These are phyloP conservation scores for Chrysogorgia sp. DNA, from an alignment of 92 coral and sea anemone species.

Conservation along the genomic window DNA sequence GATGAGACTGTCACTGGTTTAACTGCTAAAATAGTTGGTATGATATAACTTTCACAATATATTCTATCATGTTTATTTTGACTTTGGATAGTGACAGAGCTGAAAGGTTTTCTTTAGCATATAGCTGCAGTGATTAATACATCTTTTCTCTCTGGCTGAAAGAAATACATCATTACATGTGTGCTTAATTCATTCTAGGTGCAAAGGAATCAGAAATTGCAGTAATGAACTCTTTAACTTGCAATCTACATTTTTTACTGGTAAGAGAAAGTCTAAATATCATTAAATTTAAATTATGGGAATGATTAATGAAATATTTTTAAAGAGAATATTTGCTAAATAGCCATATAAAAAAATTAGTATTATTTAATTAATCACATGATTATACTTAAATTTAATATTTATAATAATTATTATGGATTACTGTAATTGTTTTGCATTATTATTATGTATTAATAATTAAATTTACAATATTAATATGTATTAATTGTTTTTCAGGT, in stretches of 20 bases:
- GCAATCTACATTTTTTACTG: slow-evolving; percentile 81
- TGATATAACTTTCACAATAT: not conserved
- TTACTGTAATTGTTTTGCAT: too few species aligned
- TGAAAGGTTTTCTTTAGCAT: too few species aligned
- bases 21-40: slow-evolving; percentile 80
- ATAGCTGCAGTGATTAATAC: not conserved
- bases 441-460: too few species aligned
- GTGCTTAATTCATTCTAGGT: slow-evolving; percentile 68
- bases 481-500: slow-evolving; percentile 18
- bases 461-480: not conserved
- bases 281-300: too few species aligned
- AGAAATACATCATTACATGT: too few species aligned
- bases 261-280: slow-evolving; percentile 1
- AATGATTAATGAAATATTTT: too few species aligned
- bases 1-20: slow-evolving; percentile 73
- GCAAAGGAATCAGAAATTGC: slow-evolving; percentile 89
- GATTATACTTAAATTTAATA: too few species aligned
- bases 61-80: not conserved
- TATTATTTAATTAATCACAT: too few species aligned
- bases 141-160: not conserved
- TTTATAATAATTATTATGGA: too few species aligned
- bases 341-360: too few species aligned
- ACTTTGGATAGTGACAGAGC: too few species aligned
- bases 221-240: slow-evolving; percentile 80
- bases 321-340: too few species aligned